These are phyloP conservation scores for Papilio xuthus DNA, from an alignment of 1,140 invertebrate species.

Conservation along the genomic window DNA sequence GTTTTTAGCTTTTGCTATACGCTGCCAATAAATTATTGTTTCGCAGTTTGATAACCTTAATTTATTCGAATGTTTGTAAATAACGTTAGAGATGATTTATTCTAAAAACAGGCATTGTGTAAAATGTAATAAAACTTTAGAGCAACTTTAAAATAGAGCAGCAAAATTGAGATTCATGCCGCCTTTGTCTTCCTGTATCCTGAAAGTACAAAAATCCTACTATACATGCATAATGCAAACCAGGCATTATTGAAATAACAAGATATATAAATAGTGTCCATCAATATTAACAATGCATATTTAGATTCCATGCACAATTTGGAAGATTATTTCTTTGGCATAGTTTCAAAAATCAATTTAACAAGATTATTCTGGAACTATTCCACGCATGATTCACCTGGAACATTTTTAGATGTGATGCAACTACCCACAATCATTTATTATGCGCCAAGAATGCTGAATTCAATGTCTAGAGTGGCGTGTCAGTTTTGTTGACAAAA, in stretches of 20 bases:
- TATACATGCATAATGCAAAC: too few species aligned
- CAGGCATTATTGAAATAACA: too few species aligned
- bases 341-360: constrained; percentile 16
- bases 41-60: neutral
- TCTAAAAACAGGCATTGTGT: too few species aligned
- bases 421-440: constrained; percentile 56
- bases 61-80: neutral
- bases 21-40: neutral
- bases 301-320: neutral
- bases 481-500: constrained; percentile 45
- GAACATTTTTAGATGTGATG: constrained; percentile 70
- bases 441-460: constrained; percentile 45
- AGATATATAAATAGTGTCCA: too few species aligned
- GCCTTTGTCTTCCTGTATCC: too few species aligned
- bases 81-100: too few species aligned
- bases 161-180: too few species aligned
- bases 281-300: neutral
- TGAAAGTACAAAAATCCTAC: too few species aligned
- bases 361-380: constrained; percentile 64
- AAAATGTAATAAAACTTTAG: too few species aligned
- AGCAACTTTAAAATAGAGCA: too few species aligned
- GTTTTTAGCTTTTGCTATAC: neutral
- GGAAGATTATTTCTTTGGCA: neutral
- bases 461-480: constrained; percentile 45
- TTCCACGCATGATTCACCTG: constrained; percentile 73